A percentile compares a stretch with the other conserved stretches of the same genome.
These are phyloP conservation scores for Heliconius hortense DNA, from an alignment of 2,888 invertebrate species.

Conservation along the genomic window DNA sequence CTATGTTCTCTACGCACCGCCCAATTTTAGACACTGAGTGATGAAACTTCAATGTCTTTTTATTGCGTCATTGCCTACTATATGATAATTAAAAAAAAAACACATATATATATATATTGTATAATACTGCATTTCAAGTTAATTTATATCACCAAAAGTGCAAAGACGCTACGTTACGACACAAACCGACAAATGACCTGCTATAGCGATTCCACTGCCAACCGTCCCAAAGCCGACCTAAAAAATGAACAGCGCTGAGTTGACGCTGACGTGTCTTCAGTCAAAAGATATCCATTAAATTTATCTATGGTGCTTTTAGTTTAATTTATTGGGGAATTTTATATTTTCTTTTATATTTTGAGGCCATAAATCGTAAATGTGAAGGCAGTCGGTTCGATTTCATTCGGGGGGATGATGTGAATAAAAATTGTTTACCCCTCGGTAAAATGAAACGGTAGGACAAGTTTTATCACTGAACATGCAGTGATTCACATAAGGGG, in stretches of 20 bases:
- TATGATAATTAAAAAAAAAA: no score
- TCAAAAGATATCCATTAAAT: conserved; percentile 22
- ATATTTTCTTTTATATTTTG: not conserved
- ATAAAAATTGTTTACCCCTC: no score
- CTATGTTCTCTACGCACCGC: no score
- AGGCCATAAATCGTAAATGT: not conserved
- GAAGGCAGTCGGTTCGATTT: not conserved
- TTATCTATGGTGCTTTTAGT: conserved; percentile 18
- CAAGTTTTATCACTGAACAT: no score
- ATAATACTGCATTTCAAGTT: conserved; percentile 9
- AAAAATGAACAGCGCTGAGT: conserved; percentile 34
- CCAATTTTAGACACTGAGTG: no score
- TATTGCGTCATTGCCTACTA: no score
- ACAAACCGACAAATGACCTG: conserved; percentile 31
- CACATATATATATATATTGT: not conserved
- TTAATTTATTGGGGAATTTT: not conserved
- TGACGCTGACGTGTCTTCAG: conserved; percentile 23
- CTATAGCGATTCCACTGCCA: conserved; percentile 36
- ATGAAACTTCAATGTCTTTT: no score
- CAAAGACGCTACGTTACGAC: conserved; percentile 22
- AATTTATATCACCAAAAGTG: conserved; percentile 23
- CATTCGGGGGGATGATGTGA: not conserved
- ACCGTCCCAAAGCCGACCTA: conserved; percentile 35
- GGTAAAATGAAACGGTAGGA: no score
- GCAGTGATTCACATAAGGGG: no score